These are phyloP conservation scores for Cheilosia urbana DNA, from an alignment of 2,888 invertebrate species.

Conservation along the genomic window DNA sequence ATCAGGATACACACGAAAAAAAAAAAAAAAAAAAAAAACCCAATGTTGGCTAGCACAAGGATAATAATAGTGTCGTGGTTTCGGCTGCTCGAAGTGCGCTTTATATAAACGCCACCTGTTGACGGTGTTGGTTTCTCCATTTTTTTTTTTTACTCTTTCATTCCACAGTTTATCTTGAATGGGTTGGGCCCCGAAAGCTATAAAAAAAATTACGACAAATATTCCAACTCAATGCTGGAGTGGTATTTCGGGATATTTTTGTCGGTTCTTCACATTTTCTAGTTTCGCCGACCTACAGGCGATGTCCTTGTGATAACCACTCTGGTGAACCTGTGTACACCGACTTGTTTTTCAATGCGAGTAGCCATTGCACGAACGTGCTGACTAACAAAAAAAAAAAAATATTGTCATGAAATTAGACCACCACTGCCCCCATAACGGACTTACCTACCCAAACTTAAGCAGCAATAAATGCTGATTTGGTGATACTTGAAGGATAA, in stretches of 20 bases:
- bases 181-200: slow-evolving; percentile 12
- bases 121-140: slow-evolving; percentile 17
- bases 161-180: slow-evolving; percentile 6
- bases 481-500: slow-evolving; percentile 65
- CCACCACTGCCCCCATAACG: not conserved
- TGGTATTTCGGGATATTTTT: slow-evolving; percentile 47
- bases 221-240: slow-evolving; percentile 55
- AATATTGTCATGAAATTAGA: slow-evolving; percentile 42
- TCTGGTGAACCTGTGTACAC: not conserved
- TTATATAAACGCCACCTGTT: slow-evolving; percentile 67
- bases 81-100: slow-evolving; percentile 44
- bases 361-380: slow-evolving; percentile 9
- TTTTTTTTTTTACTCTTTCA: not conserved
- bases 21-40: not conserved
- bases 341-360: not conserved
- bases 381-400: slow-evolving; percentile 1
- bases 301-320: slow-evolving; percentile 53
- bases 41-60: slow-evolving; percentile 53
- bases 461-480: slow-evolving; percentile 55
- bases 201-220: slow-evolving; percentile 21
- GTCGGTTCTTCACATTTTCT: slow-evolving; percentile 5
- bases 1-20: slow-evolving; percentile 22
- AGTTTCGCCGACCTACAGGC: slow-evolving; percentile 1
- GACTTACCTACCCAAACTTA: slow-evolving; percentile 10
- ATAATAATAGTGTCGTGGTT: slow-evolving; percentile 60